These are phyloP conservation scores for Pristionchus fissidentatus DNA, from an alignment of 2,888 invertebrate species.

Conservation along the genomic window DNA sequence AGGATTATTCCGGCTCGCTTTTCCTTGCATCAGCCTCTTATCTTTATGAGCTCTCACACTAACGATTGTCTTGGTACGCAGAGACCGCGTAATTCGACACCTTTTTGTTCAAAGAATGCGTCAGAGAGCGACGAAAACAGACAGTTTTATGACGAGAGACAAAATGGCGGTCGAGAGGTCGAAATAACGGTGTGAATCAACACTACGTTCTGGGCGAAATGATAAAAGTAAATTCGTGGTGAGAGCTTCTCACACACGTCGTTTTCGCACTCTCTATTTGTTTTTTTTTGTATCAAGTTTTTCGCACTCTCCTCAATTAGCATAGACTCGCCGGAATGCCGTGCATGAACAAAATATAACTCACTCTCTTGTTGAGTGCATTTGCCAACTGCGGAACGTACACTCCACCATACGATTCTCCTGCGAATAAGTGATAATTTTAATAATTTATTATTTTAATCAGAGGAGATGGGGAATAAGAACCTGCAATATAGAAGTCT, in stretches of 20 bases:
- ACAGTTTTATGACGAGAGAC: too few relatives aligned
- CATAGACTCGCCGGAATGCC: neutral
- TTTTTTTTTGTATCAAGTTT: too few relatives aligned
- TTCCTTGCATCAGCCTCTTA: neutral
- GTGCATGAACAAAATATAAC: neutral
- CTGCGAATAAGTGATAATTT: too few relatives aligned
- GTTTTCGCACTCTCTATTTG: too few relatives aligned
- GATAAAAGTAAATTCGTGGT: too few relatives aligned
- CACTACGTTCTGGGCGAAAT: too few relatives aligned
- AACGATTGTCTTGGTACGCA: neutral
- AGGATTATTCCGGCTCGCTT: neutral
- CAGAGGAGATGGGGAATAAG: neutral
- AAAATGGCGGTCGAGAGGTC: too few relatives aligned
- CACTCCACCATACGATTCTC: slow-evolving; percentile 78
- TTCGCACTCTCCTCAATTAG: neutral
- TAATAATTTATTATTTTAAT: neutral
- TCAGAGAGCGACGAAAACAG: neutral
- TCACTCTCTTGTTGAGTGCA: slow-evolving; percentile 75
- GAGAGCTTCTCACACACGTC: too few relatives aligned
- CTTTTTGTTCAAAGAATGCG: neutral
- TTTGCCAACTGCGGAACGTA: slow-evolving; percentile 78
- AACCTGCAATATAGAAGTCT: slow-evolving; percentile 70
- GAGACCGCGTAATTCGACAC: neutral
- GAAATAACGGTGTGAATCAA: too few relatives aligned
- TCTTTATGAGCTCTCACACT: neutral